phyloP scores from a whole-genome alignment of 2,888 invertebrate genomes.

The Lacanobia wlatinum region DNA sequence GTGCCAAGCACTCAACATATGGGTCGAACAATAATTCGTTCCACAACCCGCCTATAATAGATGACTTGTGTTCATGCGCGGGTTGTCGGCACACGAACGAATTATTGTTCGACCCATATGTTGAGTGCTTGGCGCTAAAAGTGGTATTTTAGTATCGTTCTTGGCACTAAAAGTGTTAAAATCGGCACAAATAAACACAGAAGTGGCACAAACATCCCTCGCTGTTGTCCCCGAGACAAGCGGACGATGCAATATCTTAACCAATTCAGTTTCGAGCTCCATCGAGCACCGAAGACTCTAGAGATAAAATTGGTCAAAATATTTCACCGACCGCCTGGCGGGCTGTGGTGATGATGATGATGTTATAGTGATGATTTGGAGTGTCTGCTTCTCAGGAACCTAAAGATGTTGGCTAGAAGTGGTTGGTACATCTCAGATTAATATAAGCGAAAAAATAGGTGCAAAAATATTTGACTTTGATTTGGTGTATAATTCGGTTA shows the following conservation, averaged over 20 bases:
- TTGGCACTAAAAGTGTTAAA: too few relatives aligned
- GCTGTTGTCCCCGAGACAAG: slow-evolving; percentile 80
- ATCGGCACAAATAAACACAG: slow-evolving; percentile 20
- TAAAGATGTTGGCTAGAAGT: not conserved
- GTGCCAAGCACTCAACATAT: too few relatives aligned
- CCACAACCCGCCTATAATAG: too few relatives aligned
- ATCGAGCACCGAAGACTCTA: slow-evolving; percentile 61
- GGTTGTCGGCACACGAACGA: too few relatives aligned
- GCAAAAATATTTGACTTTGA: too few relatives aligned
- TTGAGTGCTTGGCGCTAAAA: too few relatives aligned
- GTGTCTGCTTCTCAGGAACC: slow-evolving; percentile 17
- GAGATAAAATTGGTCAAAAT: slow-evolving; percentile 89
- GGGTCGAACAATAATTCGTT: too few relatives aligned
- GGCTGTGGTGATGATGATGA: slow-evolving; percentile 62
- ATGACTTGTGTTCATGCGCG: too few relatives aligned
- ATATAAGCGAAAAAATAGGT: too few relatives aligned
- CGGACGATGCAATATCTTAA: slow-evolving; percentile 91
- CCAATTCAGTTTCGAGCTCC: slow-evolving; percentile 83
- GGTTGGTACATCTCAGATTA: not conserved
- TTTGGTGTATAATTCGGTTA: too few relatives aligned
- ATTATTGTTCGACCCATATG: too few relatives aligned
- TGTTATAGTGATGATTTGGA: not conserved
- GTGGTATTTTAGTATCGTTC: too few relatives aligned
- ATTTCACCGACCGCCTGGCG: slow-evolving; percentile 88
- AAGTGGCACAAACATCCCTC: slow-evolving; percentile 62